Base-by-base conservation (phyloP, 2,888 invertebrate genomes). In the Scrobipalpa atriplicella region DNA sequence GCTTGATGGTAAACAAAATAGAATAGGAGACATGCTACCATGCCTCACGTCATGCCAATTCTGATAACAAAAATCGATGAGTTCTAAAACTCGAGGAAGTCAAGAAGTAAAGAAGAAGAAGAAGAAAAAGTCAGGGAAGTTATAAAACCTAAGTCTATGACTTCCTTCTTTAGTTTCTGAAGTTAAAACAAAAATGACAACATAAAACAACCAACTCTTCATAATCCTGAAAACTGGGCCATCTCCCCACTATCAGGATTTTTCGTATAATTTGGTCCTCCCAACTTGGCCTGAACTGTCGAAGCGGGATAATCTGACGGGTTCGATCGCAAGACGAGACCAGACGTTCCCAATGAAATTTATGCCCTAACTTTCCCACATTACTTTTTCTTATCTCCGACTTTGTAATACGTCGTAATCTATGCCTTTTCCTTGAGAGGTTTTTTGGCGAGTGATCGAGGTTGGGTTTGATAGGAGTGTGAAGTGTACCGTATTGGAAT, bases 301-400 rank as follows among this genome's bases (percentile, higher is more conserved):
- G 86, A 89, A 88, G 78, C 77, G 76, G 85, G 86, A 86, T 89
- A 88, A 89, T 89, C 87, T 85, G 79, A 78, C 76, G 78, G 80
- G 82, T 86, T 84, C 78, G 74, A 79, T 79, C 78, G 82, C 81
- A 82, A 82, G 84, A 85, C 82, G 83, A 80, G 80, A 81, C 82
- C 87, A 89, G 87, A 89, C 87, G 86, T 83, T 87, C 77, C 78
- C 78, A 77, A 76, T 72, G 77, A 82, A 89, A 92, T 90, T 92
- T 92, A 92, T 89, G 84, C 80, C 74, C 81, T 73, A 92, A 92
- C 85, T 92, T 91, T 82, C 78, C 78, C 85, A 85, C 89, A 87
- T 91, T 87, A 86, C 84, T 88, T 86, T 82, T 87, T 84, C 89
- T 88, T 91, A 91, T 91, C 90, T 84, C 66, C 70, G 77, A 84